These are phyloP conservation scores for Theonella swinhoei DNA, from an alignment of 37 sponge, comb jelly and placozoan genomes.

Conservation along the genomic window DNA sequence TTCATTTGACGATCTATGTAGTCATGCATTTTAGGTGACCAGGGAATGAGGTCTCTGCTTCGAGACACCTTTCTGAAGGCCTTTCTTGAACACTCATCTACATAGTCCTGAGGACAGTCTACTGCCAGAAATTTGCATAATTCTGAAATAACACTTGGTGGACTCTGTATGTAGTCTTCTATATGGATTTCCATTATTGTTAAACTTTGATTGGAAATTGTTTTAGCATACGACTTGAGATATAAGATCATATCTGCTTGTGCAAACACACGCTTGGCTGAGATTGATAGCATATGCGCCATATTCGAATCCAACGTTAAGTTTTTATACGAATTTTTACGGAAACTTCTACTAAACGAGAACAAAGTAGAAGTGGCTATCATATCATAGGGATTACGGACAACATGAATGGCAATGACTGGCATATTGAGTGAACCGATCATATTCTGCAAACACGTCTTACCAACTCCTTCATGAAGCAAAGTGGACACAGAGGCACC, in stretches of 20 bases:
- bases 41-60: constrained; percentile 12
- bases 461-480: not conserved
- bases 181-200: constrained; percentile 9
- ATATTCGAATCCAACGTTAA: not conserved
- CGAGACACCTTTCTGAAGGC: constrained; percentile 9
- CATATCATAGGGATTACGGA: constrained; percentile 48
- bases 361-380: constrained; percentile 40
- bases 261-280: not conserved
- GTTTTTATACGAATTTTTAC: not conserved
- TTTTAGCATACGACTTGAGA: no score
- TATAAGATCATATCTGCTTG: no score
- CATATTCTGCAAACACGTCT: not conserved
- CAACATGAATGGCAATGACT: constrained; percentile 16
- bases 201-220: no score
- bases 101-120: constrained; percentile 9
- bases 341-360: not conserved
- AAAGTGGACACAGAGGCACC: constrained; percentile 1
- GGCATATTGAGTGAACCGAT: not conserved
- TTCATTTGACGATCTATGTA: no score
- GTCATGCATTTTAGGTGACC: no score
- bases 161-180: constrained; percentile 19
- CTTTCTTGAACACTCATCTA: not conserved
- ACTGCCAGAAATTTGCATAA: constrained; percentile 21
- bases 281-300: no score
- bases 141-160: not conserved